Percentiles rank a stretch among this genome's conserved stretches.
These are phyloP conservation scores for Ptychochromis oligacanthus DNA, from an alignment of 2,113 vertebrate species.

Conservation along the genomic window DNA sequence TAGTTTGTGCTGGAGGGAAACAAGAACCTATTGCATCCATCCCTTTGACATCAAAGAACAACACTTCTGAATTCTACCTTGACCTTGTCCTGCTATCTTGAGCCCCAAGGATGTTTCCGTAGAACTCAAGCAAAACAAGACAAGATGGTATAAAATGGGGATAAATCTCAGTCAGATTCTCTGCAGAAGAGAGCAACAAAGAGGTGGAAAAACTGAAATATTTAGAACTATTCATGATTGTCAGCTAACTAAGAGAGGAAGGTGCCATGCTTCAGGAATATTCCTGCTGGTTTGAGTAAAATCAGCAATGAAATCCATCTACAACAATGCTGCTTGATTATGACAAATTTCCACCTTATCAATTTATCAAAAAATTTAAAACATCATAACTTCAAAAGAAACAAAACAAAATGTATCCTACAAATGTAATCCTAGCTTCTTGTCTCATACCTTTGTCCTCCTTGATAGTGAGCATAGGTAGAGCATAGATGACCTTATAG, in stretches of 20 bases:
- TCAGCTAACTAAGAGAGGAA: not conserved
- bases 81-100: not conserved
- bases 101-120: not conserved
- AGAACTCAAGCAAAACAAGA: not conserved
- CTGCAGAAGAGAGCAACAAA: not conserved
- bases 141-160: not conserved
- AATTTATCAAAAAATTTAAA: not conserved
- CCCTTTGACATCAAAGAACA: not conserved
- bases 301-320: not conserved
- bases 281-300: not conserved
- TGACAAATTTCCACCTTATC: not conserved
- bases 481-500: conserved; percentile 90
- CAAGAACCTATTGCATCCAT: not conserved
- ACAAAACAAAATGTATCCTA: not conserved
- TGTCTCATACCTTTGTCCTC: conserved; percentile 93
- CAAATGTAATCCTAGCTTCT: not conserved
- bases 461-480: conserved; percentile 98
- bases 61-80: not conserved
- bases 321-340: not conserved
- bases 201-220: not conserved
- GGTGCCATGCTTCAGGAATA: not conserved
- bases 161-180: not conserved
- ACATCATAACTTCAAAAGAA: too few species aligned
- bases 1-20: not conserved
- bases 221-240: not conserved